Base-by-base conservation (phyloP, 2,888 invertebrate genomes). In the Piscicola geometra region DNA sequence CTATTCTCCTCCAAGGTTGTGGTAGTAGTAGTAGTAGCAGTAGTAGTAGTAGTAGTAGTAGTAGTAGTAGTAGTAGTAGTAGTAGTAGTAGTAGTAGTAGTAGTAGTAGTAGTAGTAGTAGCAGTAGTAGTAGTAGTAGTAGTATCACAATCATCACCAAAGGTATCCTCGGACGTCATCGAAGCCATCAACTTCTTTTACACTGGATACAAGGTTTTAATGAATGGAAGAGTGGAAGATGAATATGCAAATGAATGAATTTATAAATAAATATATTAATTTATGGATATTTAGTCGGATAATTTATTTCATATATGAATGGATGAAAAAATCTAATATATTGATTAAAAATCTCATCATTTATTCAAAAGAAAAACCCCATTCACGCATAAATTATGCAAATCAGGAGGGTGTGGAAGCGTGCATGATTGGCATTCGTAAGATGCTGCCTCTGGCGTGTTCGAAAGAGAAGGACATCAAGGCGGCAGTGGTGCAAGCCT, bases 181-280 rank as follows among this genome's bases (percentile, higher is more conserved):
- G 96, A 95, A 84, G 92, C 95, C 0, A 91, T 96, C 35, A 90
- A 92, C 77, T 93, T 95, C 83, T 91, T 96, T 81, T 91, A 92
- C 0, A 89, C 91, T 9, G 82, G 83, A 90, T 72, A 90, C 91
- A 83, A 86, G 79, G 86, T 86, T 1, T 41, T n/a, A 5, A 28
- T 64, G 64, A 21, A 64, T 64, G 25, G 64, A 30, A 12, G 64
- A 28, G 9, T 28, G 64, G 21, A 9, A n/a, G 25, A 28, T 64
- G 64, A 9, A 28, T 28, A 21, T 12, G 15, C 28, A 21, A n/a
- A n/a, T n/a, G n/a, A n/a, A n/a, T n/a, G n/a, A n/a, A n/a, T n/a
- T n/a, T n/a, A n/a, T n/a, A n/a, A n/a, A n/a, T n/a, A n/a, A n/a
- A n/a, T n/a, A n/a, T n/a, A n/a, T n/a, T n/a, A n/a, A n/a, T n/a